Evolutionary conservation across 2,797 vertebrate genomes (phyloP).

Genomic region (Neosilurus mollespiculum): DNA sequence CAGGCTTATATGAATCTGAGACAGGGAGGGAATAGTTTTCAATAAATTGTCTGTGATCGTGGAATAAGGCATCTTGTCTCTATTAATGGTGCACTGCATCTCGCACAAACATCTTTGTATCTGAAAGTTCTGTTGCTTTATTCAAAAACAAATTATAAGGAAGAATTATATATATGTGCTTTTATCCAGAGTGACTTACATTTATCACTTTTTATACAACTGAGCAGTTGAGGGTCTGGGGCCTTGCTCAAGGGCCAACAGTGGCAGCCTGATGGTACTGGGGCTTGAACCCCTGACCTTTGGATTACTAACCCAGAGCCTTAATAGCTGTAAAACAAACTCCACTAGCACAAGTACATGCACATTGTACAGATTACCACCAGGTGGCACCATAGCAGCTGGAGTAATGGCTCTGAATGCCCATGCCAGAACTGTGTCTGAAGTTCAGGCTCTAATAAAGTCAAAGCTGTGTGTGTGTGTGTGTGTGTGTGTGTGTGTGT

Average conservation of each 20-base stretch:
- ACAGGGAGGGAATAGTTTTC: neutral
- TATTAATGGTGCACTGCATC: neutral
- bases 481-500: no score
- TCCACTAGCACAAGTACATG: neutral
- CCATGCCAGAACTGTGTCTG: slow-evolving; percentile 30
- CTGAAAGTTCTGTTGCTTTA: neutral
- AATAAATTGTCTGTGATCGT: neutral
- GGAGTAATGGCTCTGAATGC: slow-evolving; percentile 23
- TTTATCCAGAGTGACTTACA: no score
- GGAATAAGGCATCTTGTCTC: neutral
- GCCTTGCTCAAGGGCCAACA: no score
- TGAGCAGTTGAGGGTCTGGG: no score
- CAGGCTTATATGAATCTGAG: slow-evolving; percentile 89
- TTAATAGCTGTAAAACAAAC: slow-evolving; percentile 1
- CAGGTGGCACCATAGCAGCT: slow-evolving; percentile 38
- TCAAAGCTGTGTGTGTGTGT: neutral
- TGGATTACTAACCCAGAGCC: no score
- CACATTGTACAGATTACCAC: slow-evolving; percentile 22
- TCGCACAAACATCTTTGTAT: neutral
- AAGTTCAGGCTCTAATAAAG: slow-evolving; percentile 48
- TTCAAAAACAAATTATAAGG: neutral
- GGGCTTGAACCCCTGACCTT: no score
- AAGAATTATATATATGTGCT: neutral
- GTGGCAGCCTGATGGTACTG: no score
- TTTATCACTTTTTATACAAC: no score